phyloP scores from a whole-genome alignment of 2,113 vertebrate species.

The Heliornis fulica region DNA sequence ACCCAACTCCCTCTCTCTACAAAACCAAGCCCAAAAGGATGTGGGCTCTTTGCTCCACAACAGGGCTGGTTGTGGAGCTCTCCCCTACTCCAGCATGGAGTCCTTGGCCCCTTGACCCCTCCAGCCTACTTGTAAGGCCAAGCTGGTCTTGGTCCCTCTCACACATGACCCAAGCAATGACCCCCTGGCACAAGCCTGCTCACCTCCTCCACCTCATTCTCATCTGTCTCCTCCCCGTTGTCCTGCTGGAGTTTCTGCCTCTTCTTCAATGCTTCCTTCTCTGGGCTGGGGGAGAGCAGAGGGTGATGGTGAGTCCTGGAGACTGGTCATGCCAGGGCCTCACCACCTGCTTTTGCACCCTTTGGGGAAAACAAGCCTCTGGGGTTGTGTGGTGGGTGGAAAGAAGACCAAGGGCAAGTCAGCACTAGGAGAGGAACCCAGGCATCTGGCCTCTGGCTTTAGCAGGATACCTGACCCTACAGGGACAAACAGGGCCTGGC shows the following conservation, averaged over 20 bases:
- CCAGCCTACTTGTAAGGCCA: neutral
- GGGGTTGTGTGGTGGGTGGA: rapidly evolving
- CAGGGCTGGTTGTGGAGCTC: neutral
- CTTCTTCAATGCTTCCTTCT: conserved; percentile 89
- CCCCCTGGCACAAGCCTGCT: neutral
- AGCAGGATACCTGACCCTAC: neutral
- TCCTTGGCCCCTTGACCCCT: rapidly evolving
- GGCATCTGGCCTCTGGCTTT: rapidly evolving
- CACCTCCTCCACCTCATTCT: conserved; percentile 86
- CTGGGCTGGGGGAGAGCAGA: conserved; percentile 75
- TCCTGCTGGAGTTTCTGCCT: conserved; percentile 85
- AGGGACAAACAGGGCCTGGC: rapidly evolving
- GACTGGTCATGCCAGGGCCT: rapidly evolving
- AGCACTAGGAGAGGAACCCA: neutral
- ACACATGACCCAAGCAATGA: rapidly evolving
- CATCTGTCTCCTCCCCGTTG: conserved; percentile 82
- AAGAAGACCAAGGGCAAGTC: neutral
- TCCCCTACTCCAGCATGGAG: neutral
- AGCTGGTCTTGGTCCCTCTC: neutral
- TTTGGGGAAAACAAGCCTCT: neutral
- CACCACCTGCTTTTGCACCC: neutral
- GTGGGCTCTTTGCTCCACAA: rapidly evolving
- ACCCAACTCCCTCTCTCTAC: rapidly evolving
- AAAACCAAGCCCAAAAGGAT: neutral
- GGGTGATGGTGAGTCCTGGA: neutral